A percentile compares a stretch with the other conserved stretches of the same genome.
These are phyloP conservation scores for Zosterops hypoxanthus DNA, from an alignment of 2,113 vertebrate species.

Conservation along the genomic window DNA sequence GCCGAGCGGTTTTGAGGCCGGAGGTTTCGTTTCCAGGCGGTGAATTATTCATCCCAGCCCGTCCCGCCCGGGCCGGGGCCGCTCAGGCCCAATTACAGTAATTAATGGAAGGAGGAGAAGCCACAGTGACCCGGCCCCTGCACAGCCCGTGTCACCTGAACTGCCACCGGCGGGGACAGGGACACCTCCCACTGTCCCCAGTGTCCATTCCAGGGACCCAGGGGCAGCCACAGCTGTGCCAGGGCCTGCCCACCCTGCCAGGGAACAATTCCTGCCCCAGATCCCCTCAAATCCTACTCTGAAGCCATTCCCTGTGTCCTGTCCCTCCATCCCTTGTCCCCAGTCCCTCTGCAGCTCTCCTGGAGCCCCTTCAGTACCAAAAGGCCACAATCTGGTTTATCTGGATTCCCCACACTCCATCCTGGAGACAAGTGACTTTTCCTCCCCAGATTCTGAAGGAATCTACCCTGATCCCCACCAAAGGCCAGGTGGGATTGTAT, in stretches of 20 bases:
- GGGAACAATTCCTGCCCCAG: background rate
- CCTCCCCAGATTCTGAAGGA: background rate
- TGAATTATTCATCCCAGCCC: conserved; percentile 55
- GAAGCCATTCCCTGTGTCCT: background rate
- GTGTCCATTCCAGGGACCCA: background rate
- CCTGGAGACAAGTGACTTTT: rapidly evolving
- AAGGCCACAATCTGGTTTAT: background rate
- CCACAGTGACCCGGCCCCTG: background rate
- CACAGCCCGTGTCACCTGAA: background rate
- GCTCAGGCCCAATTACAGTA: background rate
- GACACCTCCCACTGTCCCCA: background rate
- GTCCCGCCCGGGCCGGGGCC: background rate
- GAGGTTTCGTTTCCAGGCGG: conserved; percentile 23
- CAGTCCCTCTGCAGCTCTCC: background rate
- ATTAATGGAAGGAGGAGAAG: background rate
- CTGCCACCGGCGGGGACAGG: background rate
- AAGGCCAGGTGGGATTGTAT: background rate
- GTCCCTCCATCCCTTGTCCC: rapidly evolving
- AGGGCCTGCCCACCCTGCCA: background rate
- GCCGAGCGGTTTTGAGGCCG: background rate
- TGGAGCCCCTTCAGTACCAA: background rate
- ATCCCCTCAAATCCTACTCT: background rate
- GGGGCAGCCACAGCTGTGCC: background rate
- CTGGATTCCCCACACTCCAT: rapidly evolving
- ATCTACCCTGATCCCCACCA: rapidly evolving